Percentiles rank a stretch among this genome's conserved stretches.
These are phyloP conservation scores for Rotaria socialis DNA, from an alignment of 2,888 invertebrate species.

Conservation along the genomic window DNA sequence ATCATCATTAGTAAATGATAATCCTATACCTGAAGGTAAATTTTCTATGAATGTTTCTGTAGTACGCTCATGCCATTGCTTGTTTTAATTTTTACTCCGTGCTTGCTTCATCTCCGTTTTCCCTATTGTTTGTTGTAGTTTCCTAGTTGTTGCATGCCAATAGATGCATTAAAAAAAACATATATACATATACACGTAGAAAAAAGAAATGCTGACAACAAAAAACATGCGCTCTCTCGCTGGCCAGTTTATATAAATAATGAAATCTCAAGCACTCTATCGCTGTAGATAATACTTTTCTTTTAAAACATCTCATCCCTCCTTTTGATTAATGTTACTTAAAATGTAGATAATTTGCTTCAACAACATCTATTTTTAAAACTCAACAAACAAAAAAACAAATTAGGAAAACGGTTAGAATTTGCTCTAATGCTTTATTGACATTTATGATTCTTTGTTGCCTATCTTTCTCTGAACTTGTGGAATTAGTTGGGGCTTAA, in stretches of 20 bases:
- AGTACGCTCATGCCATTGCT: background rate
- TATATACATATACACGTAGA: background rate
- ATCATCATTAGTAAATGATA: background rate
- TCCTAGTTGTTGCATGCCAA: background rate
- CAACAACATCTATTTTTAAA: background rate
- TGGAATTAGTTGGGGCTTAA: background rate
- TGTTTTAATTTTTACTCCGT: background rate
- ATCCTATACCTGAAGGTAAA: background rate
- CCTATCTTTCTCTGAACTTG: background rate
- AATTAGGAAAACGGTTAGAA: background rate
- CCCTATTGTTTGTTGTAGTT: constrained; percentile 16
- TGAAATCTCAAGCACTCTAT: background rate
- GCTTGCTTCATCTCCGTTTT: constrained; percentile 19
- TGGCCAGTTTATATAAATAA: background rate
- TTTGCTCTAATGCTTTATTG: constrained; percentile 4
- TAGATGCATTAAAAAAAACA: background rate
- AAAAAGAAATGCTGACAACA: background rate
- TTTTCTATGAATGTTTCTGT: background rate
- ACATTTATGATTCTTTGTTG: background rate
- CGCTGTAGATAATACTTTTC: background rate
- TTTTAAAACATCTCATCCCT: background rate
- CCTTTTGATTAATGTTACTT: background rate
- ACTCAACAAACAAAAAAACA: constrained; percentile 6
- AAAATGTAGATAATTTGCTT: background rate
- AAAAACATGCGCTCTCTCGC: constrained; percentile 28